These are phyloP conservation scores for Drosophila cyrtoloma DNA, from an alignment of 2,888 invertebrate species.

Conservation along the genomic window DNA sequence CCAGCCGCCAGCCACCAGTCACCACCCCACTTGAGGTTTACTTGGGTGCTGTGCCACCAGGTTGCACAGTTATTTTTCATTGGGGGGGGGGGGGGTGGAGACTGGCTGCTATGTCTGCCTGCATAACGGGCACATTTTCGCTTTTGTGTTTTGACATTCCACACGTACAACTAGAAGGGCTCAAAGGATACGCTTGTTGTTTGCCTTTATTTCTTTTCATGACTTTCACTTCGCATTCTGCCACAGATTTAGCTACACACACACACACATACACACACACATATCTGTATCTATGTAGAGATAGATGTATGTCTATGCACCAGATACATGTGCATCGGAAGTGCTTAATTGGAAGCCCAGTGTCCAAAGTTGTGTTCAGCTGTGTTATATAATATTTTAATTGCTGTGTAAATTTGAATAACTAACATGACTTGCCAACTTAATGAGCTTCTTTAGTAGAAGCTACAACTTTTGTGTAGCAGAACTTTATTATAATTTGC, in stretches of 20 bases:
- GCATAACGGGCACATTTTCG: conserved; percentile 50
- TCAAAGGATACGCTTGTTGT: conserved; percentile 8
- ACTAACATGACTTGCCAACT: neutral
- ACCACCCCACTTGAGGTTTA: conserved; percentile 33
- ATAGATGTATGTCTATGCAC: neutral
- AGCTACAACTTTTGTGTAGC: neutral
- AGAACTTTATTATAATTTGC: neutral
- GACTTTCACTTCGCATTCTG: conserved; percentile 63
- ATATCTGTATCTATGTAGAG: conserved; percentile 3
- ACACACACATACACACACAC: conserved; percentile 1
- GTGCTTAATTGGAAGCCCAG: conserved; percentile 39
- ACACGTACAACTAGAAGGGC: conserved; percentile 29
- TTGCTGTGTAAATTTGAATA: conserved; percentile 21
- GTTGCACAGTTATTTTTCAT: conserved; percentile 1
- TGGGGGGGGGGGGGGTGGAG: neutral
- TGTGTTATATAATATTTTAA: conserved; percentile 38
- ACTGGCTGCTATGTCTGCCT: conserved; percentile 31
- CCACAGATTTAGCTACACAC: conserved; percentile 43
- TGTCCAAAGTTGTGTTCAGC: neutral
- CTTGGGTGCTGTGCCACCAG: conserved; percentile 1
- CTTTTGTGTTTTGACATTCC: conserved; percentile 51
- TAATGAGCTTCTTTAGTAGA: conserved; percentile 5
- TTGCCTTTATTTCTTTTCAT: conserved; percentile 33
- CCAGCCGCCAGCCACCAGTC: neutral
- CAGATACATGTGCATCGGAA: conserved; percentile 5